Percentiles rank a stretch among this genome's conserved stretches.
These are phyloP conservation scores for Tuberolachnus salignus DNA, from an alignment of 2,888 invertebrate species.

Conservation along the genomic window DNA sequence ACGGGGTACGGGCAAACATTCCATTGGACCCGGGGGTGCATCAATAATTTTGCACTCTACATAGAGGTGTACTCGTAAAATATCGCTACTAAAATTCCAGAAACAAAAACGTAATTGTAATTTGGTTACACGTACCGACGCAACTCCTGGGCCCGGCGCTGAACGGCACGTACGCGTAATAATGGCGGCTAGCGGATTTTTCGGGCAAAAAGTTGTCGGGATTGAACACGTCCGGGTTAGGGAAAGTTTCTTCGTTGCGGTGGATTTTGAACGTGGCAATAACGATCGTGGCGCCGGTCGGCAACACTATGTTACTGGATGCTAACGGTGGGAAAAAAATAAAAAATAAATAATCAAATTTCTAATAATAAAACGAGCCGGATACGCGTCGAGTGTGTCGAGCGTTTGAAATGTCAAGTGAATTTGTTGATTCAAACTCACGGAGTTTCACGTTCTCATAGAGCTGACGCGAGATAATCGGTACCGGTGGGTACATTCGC, in stretches of 20 bases:
- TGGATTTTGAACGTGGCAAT: conserved; percentile 75
- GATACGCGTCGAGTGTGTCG: too few species aligned
- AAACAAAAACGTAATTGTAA: background rate
- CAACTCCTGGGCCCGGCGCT: conserved; percentile 83
- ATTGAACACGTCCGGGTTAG: conserved; percentile 78
- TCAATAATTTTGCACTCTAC: too few species aligned
- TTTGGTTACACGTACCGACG: conserved; percentile 69
- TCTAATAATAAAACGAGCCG: too few species aligned
- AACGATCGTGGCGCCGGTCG: conserved; percentile 73
- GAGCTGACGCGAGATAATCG: conserved; percentile 75
- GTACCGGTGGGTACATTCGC: conserved; percentile 80
- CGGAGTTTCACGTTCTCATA: conserved; percentile 75
- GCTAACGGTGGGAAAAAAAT: conserved; percentile 62
- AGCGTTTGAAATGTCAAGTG: too few species aligned
- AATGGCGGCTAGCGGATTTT: conserved; percentile 76
- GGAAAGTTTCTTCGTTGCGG: conserved; percentile 74
- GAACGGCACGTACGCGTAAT: conserved; percentile 81
- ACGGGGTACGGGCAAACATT: too few species aligned
- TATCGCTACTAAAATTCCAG: too few species aligned
- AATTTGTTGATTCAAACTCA: conserved; percentile 63
- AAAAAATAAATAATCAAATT: background rate
- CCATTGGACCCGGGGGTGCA: too few species aligned
- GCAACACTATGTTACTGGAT: conserved; percentile 71
- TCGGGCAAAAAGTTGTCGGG: conserved; percentile 87
- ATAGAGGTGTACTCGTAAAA: too few species aligned